A percentile compares a stretch with the other conserved stretches of the same genome.
Evolutionary conservation across 2,797 vertebrate genomes (phyloP).

Genomic region (Alectoris magna): DNA sequence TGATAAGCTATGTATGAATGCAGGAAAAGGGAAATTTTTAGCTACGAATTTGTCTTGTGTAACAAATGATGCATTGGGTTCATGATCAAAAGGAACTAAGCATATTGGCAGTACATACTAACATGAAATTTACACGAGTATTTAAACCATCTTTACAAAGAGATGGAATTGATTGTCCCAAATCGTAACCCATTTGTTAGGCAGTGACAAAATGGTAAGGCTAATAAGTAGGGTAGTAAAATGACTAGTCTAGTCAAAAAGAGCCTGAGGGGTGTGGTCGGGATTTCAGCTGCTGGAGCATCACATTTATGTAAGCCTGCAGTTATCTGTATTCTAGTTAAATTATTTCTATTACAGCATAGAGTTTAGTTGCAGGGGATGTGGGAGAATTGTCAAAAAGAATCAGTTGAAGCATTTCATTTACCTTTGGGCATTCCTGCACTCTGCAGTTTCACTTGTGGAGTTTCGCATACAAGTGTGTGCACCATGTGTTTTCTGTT

Average conservation of each 20-base stretch:
- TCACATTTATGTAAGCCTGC: neutral
- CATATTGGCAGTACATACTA: neutral
- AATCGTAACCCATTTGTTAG: neutral
- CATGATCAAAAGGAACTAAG: neutral
- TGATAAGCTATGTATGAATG: neutral
- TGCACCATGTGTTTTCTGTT: slow-evolving; percentile 56
- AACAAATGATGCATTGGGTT: neutral
- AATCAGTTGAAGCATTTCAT: neutral
- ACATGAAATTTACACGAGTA: neutral
- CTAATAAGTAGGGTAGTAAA: neutral
- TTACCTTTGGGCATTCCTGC: neutral
- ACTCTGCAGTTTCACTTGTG: neutral
- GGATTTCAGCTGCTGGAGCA: neutral
- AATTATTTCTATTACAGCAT: neutral
- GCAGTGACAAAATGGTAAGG: neutral
- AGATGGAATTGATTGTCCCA: neutral
- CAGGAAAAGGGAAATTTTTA: neutral
- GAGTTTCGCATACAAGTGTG: slow-evolving; percentile 26
- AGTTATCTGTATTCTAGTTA: neutral
- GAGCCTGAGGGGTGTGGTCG: neutral
- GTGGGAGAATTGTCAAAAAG: neutral
- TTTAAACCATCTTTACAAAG: neutral
- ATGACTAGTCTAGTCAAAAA: neutral
- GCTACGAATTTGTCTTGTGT: neutral
- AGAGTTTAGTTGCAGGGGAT: neutral